Base-by-base conservation (phyloP, 2,797 vertebrate genomes). In the Acropternis orthonyx region DNA sequence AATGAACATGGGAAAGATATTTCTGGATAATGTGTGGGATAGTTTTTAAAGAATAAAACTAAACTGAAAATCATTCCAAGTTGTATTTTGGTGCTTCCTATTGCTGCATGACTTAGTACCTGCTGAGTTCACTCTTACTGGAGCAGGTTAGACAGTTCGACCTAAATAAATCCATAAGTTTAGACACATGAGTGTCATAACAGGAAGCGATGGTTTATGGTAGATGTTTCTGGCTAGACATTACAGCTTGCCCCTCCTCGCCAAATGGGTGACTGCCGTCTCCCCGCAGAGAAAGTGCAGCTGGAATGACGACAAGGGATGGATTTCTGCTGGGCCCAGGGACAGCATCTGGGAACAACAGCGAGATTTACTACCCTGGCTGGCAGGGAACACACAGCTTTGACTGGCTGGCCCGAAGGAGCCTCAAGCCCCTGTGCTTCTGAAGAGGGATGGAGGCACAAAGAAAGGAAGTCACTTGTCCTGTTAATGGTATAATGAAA, bases 101-200 rank as follows among this genome's bases (percentile, higher is more conserved):
- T 68, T 55, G 27, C 77, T 92, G 43, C 49, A 43, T 52, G 66
- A 82, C 73, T 75, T 69, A 52, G 59, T 96, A 77, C 68, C 93
- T 97, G 77, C 73, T 62, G 69, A 73, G 91, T 79, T 73, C 49
- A 69, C 55, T 80, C 71, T 95, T 92, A 49, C 59, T 80, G 28
- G 6, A 71, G 36, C 92, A 90, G 74, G 85, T 96, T 93, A 85
- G 66, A 71, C 77, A 92, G 68, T 82, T 73, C 7, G 32, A 86
- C 81, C 80, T 69, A 71, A 82, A 93, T 95, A 86, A 96, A 97
- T 96, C 92, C 79, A 41, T 93, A 78, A 59, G 91, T 97, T 89
- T 94, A 87, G 46, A 95, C 90, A 92, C 66, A 54, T 24, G 80
- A 54, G 73, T 94, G 85, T 96, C 93, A 83, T 94, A 95, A 96